Conservation (phyloP, 64 coral and sea anemone genomes). For the Montipora sp. region DNA sequence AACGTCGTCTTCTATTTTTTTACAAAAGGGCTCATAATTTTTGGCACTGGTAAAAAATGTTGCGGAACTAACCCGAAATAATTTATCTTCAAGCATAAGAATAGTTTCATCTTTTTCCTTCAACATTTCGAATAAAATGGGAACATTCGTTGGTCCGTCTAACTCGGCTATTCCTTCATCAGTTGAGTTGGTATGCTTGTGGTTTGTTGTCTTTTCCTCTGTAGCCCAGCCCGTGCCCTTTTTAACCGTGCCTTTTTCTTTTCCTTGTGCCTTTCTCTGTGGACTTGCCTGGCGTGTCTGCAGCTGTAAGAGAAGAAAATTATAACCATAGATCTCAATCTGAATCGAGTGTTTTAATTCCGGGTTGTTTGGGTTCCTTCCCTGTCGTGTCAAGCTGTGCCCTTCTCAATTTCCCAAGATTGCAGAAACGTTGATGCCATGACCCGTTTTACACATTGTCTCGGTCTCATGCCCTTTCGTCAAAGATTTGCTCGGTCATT, state of each 20-base stretch:
- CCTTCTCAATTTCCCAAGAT: no score
- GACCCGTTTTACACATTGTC: no score
- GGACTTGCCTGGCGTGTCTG: neutral
- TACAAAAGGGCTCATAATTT: no score
- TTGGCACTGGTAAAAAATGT: neutral
- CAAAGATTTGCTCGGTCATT: no score
- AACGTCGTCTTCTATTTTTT: no score
- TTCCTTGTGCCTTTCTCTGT: neutral
- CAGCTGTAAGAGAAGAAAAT: neutral
- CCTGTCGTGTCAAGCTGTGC: neutral
- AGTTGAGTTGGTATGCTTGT: slow-evolving; percentile 8
- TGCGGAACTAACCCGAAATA: slow-evolving; percentile 20
- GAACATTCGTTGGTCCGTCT: slow-evolving; percentile 62
- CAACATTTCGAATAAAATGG: slow-evolving; percentile 56
- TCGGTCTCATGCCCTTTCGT: no score
- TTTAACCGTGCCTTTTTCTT: neutral
- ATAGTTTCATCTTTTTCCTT: slow-evolving; percentile 76
- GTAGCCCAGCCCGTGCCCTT: neutral
- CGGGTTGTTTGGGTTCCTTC: neutral
- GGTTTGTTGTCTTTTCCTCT: neutral
- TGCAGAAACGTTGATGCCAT: no score
- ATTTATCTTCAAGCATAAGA: slow-evolving; percentile 36
- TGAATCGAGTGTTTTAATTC: no score
- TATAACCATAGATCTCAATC: no score
- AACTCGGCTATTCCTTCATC: slow-evolving; percentile 78